Base-by-base conservation (phyloP, 2,888 invertebrate genomes). In the Mesoligia furuncula region DNA sequence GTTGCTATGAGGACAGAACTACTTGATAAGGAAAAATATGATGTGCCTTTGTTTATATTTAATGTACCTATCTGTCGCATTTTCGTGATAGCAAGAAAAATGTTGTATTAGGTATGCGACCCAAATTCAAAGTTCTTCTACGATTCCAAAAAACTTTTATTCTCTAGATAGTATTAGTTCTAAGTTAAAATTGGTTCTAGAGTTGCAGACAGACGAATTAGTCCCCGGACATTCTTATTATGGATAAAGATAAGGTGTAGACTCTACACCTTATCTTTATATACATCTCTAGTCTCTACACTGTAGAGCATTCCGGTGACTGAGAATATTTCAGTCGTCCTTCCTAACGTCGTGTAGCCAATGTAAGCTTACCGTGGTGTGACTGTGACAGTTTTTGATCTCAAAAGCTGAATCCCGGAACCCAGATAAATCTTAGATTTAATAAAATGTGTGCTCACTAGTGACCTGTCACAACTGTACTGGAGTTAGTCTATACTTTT, bases 131-230 rank as follows among this genome's bases (percentile, higher is more conserved):
- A 80, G 62, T 68, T 61, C n/a, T 61, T 48, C 11, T 20, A 42
- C 39, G 17, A 76, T 65, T 42, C 39, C 51, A 67, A 24, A 68
- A 59, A 77, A 75, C 8, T 67, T 73, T 68, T 76, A 71, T 62
- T 51, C 51, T 54, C n/a, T 24, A 39, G 65, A 83, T 74, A 79
- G 70, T 68, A 86, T 64, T 77, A 79, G 66, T 65, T 84, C 42
- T 45, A 78, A 84, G 70, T 77, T 86, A 75, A 78, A 82, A 77
- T 79, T 79, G 76, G 69, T 82, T 77, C 20, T 72, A 64, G 11
- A 82, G 57, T 69, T 70, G 45, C 57, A 80, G 62, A 70, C 69
- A 75, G 73, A 68, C 61, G 61, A 75, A 75, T 75, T 77, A 74
- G 64, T 79, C n/a, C 68, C 51, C 62, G 48, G 65, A 72, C 62